Conservation (phyloP, 2,113 vertebrate genomes). For the Aegithalos caudatus region DNA sequence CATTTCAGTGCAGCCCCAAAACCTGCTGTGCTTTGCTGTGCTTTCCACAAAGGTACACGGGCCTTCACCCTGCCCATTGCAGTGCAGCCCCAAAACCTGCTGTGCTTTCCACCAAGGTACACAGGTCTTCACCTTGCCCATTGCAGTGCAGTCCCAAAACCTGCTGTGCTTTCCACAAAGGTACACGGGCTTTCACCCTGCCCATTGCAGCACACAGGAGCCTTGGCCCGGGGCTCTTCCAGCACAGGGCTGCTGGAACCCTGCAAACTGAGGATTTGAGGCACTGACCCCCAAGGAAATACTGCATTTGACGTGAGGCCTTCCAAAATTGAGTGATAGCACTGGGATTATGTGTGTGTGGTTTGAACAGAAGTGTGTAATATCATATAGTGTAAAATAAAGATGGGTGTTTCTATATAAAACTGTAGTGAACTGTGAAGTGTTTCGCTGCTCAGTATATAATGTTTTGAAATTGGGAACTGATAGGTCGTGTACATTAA, state of each 20-base stretch:
- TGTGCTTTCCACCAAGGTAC: too few relatives aligned
- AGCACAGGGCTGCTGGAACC: neutral
- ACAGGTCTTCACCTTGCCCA: too few relatives aligned
- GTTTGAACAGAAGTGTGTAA: neutral
- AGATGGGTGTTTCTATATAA: neutral
- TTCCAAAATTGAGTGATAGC: neutral
- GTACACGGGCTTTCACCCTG: conserved; percentile 45
- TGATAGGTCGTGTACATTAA: neutral
- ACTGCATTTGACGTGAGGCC: neutral
- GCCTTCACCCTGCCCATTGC: too few relatives aligned
- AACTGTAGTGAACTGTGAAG: neutral
- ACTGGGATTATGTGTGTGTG: neutral
- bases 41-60: too few relatives aligned
- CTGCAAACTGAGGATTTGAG: neutral
- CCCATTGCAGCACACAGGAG: neutral
- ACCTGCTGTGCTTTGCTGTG: too few relatives aligned
- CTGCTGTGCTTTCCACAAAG: conserved; percentile 90
- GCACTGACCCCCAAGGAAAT: neutral
- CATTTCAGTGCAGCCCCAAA: too few relatives aligned
- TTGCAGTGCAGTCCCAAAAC: too few relatives aligned
- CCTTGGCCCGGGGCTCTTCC: neutral
- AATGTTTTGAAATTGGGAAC: neutral
- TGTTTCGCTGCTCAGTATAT: neutral
- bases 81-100: too few relatives aligned
- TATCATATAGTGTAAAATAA: neutral